Base-by-base conservation (phyloP, 37 sponge, comb jelly and placozoan species). In the Petrosia ficiformis region DNA sequence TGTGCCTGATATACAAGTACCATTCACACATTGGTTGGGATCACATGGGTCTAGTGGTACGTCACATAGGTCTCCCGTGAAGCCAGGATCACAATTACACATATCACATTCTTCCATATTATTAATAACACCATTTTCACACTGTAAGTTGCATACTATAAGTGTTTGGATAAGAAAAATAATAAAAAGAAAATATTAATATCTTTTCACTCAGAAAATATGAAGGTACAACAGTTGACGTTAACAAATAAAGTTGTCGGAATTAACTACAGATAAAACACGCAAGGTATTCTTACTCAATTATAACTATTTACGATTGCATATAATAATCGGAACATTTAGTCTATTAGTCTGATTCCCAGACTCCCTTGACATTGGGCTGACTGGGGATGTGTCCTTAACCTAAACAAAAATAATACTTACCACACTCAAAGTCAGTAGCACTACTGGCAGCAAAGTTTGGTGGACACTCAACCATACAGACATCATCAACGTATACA, bases 31-130 rank as follows among this genome's bases (percentile, higher is more conserved):
- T 8, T 24, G 63, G 22, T 11, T 26, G 63, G 6, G 22, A 29
- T 26, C 63, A n/a, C 63, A 61, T n/a, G 22, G 28, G 26, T 61
- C 26, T 26, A 22, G 28, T 24, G 6, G 28, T 26, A 22, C 5
- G 28, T 61, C 63, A 61, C 63, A 61, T 24, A 11, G 26, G 28
- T 26, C 63, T 5, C 63, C 63, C 11, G 63, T 61, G 63, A 61
- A n/a, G 6, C 28, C 28, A 11, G 63, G 63, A 61, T 24, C 28
- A n/a, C 63, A 61, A 22, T n/a, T 61, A n/a, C 63, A 61, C 28
- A n/a, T n/a, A 5, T 24, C n/a, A 61, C 63, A 61, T 24, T 61
- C n/a, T 11, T 8, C 63, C n/a, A n/a, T n/a, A 61, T 61, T 61
- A 5, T 26, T n/a, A 5, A 5, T 61, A 5, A 24, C 63, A 61